Conservation (phyloP, 2,113 vertebrate species). For the Halichoeres trimaculatus region DNA sequence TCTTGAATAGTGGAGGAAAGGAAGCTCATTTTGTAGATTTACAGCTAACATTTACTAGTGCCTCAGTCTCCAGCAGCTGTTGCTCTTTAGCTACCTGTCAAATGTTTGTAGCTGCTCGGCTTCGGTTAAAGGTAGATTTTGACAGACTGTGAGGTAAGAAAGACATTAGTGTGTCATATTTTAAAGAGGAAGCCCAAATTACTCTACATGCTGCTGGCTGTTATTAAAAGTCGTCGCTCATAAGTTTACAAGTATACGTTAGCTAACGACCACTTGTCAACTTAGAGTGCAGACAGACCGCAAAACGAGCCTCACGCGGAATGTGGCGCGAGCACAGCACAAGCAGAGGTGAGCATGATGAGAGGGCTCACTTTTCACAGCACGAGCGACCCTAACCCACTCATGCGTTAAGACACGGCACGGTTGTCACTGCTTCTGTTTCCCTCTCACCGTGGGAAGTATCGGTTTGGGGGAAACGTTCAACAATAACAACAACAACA, state of each 20-base stretch:
- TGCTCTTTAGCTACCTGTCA: constrained; percentile 23
- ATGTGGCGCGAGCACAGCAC: constrained; percentile 34
- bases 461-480: not conserved
- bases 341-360: constrained; percentile 42
- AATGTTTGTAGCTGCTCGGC: not conserved
- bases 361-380: constrained; percentile 41
- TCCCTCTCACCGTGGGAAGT: constrained; percentile 8
- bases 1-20: not conserved
- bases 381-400: constrained; percentile 38
- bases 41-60: not conserved
- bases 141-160: not conserved
- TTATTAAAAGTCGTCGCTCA: constrained; percentile 5
- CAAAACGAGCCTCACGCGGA: constrained; percentile 6
- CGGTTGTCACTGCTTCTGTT: constrained; percentile 32
- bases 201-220: not conserved
- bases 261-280: constrained; percentile 3
- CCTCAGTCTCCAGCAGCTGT: not conserved
- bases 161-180: not conserved
- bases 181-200: not conserved
- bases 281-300: constrained; percentile 1
- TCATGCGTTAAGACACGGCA: constrained; percentile 22
- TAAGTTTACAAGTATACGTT: not conserved
- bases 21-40: not conserved
- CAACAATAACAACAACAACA: constrained; percentile 3
- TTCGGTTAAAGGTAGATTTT: not conserved